These are phyloP conservation scores for Todiramphus chloris DNA, from an alignment of 2,113 vertebrate species.

Conservation along the genomic window DNA sequence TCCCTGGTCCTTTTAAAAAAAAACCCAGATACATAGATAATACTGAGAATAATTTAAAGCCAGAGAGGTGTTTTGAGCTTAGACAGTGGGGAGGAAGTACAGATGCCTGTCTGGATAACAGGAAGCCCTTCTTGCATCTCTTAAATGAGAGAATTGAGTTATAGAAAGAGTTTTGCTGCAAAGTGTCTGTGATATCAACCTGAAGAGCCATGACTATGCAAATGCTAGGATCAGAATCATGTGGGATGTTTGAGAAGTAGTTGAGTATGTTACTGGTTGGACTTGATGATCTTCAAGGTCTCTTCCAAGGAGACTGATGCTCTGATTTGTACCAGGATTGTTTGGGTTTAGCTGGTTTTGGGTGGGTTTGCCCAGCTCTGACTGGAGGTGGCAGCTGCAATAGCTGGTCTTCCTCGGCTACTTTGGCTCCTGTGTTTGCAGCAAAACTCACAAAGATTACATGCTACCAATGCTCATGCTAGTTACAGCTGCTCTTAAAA, in stretches of 20 bases:
- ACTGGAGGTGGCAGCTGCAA: background rate
- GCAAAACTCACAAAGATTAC: background rate
- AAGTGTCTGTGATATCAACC: background rate
- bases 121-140: background rate
- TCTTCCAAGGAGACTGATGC: background rate
- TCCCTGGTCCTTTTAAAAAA: background rate
- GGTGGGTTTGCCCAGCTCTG: background rate
- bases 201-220: background rate
- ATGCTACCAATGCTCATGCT: background rate
- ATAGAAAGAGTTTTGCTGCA: background rate
- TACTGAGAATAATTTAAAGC: background rate
- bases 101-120: background rate
- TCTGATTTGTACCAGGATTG: background rate
- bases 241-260: background rate
- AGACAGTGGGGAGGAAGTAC: background rate
- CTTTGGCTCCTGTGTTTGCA: background rate
- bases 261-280: background rate
- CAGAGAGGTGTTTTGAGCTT: background rate
- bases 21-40: background rate
- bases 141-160: background rate
- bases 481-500: background rate
- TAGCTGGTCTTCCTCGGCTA: rapidly evolving
- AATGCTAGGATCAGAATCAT: rapidly evolving
- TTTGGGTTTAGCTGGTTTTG: background rate
- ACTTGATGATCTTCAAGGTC: background rate